Percentiles rank a stretch among this genome's conserved stretches.
Conservation (phyloP, 2,888 invertebrate genomes). For the Rapana venosa region DNA sequence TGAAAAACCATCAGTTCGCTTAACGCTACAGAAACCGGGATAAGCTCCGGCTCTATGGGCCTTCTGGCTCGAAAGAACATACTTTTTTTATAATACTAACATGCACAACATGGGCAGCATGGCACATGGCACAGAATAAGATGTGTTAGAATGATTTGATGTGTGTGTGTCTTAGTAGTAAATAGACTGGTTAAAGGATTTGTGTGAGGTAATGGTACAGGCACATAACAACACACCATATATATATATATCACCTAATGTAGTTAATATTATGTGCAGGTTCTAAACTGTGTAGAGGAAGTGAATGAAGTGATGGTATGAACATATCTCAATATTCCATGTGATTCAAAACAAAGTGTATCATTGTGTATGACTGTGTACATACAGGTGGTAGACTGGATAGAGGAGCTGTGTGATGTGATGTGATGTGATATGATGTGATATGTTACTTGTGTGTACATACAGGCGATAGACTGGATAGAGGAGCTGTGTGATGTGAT, state of each 20-base stretch:
- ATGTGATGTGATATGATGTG: neutral
- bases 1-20: too few species aligned
- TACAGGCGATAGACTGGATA: neutral
- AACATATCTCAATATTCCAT: neutral
- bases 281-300: neutral
- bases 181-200: neutral
- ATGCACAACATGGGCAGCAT: too few species aligned
- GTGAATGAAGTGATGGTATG: neutral
- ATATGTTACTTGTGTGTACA: neutral
- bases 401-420: slow-evolving; percentile 84
- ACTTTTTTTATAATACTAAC: too few species aligned
- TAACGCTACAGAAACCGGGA: too few species aligned
- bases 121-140: too few species aligned
- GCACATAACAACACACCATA: slow-evolving; percentile 64
- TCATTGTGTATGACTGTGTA: neutral
- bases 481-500: neutral
- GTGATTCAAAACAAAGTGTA: neutral
- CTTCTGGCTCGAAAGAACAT: too few species aligned
- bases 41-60: too few species aligned
- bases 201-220: slow-evolving; percentile 68
- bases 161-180: neutral
- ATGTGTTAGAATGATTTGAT: too few species aligned
- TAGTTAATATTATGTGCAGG: neutral
- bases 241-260: too few species aligned
- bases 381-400: slow-evolving; percentile 85